phyloP scores from a whole-genome alignment of 2,888 invertebrate species.

The Acrocera orbiculus region DNA sequence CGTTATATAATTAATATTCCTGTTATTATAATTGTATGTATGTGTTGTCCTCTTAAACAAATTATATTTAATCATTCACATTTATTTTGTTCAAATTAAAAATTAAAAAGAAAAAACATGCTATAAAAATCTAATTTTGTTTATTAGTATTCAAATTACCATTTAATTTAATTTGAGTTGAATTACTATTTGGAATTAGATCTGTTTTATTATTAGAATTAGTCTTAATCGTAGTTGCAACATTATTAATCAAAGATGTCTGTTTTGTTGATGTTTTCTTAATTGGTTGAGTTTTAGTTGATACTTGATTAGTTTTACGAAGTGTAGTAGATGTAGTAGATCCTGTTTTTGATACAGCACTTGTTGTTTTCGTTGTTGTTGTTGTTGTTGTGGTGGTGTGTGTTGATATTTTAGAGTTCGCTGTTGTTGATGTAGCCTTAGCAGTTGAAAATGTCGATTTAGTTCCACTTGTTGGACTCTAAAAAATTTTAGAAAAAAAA shows the following conservation, averaged over 20 bases:
- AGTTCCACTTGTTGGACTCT: constrained; percentile 2
- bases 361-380: constrained; percentile 13
- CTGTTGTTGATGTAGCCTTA: constrained; percentile 6
- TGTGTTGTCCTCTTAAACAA: too few relatives aligned
- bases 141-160: too few relatives aligned
- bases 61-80: too few relatives aligned
- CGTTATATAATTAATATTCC: too few relatives aligned
- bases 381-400: constrained; percentile 9
- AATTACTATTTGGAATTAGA: too few relatives aligned
- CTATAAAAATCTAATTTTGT: too few relatives aligned
- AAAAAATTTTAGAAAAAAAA: neutral
- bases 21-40: too few relatives aligned
- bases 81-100: neutral
- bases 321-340: constrained; percentile 10
- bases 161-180: too few relatives aligned
- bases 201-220: neutral
- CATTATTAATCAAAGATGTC: neutral
- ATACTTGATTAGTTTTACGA: neutral
- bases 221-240: neutral
- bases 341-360: constrained; percentile 9
- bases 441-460: constrained; percentile 2
- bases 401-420: constrained; percentile 11
- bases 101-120: neutral
- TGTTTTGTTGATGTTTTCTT: constrained; percentile 3
- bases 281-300: constrained; percentile 3